Base-by-base conservation (phyloP, 2,797 vertebrate species). In the Gallinago nigripennis region DNA sequence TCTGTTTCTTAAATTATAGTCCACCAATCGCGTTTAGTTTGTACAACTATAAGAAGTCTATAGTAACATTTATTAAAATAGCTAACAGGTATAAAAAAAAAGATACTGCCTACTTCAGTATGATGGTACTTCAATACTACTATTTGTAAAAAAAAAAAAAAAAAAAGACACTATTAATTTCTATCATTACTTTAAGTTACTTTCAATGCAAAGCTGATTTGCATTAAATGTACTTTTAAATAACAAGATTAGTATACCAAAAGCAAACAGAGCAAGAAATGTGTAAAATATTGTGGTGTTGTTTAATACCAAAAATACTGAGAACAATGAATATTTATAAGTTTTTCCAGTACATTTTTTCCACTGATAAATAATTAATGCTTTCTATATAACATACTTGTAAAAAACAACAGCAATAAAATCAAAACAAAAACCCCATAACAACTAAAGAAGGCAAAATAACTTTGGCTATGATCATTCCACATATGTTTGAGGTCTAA, bases 311-410 rank as follows among this genome's bases (percentile, higher is more conserved):
- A 25, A 43, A 37, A 54, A 14, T 27, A 9, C 15, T 57, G 39
- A 45, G 15, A 71, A 61, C 6, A 27, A 30, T 72, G 9, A 95
- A 78, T 90, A 66, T 70, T 90, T 75, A 41, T 79, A 53, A 56
- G 37, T 65, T 81, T 81, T 60, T 90, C 14, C 14, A n/a, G 28
- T n/a, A 6, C 9, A 66, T 76, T 92, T 91, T 75, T 77, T 84
- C 25, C 35, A 71, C 20, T 63, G 20, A 71, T 77, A 94, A 94
- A 92, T 60, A 79, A 83, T 82, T 79, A 88, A 86, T 80, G 2
- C 1, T 78, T 86, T 69, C 16, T 37, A n/a, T 43, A 58, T 3
- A 48, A 31, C 7, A 12, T 23, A 65, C 60, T 73, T 57, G 30
- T 13, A 9, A 60, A 78, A 82, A 65, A 33, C 12, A 39, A n/a